phyloP scores from a whole-genome alignment of 2,797 vertebrate genomes.

The Aeoliscus strigatus region DNA sequence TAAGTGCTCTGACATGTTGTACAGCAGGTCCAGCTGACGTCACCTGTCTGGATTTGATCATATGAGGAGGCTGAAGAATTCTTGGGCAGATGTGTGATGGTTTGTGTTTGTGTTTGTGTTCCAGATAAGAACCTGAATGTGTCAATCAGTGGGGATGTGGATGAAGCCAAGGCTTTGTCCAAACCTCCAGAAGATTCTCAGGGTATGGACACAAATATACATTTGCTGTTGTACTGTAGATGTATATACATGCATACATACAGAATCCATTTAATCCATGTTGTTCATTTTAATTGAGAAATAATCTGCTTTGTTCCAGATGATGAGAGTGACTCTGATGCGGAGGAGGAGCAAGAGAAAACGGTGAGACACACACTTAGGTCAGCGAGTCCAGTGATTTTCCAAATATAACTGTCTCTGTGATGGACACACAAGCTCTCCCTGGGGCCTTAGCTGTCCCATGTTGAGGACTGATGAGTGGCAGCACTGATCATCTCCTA shows the following conservation, averaged over 20 bases:
- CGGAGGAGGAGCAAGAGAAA: conserved; percentile 96
- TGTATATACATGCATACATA: neutral
- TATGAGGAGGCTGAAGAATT: neutral
- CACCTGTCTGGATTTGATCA: neutral
- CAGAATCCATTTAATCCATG: too few species aligned
- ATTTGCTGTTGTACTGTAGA: neutral
- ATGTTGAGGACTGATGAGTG: conserved; percentile 9
- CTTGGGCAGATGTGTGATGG: neutral
- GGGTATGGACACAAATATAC: conserved; percentile 68
- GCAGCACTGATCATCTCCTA: conserved; percentile 47
- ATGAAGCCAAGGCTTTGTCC: conserved; percentile 94
- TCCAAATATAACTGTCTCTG: conserved; percentile 12
- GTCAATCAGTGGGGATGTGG: conserved; percentile 90
- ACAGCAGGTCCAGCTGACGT: neutral
- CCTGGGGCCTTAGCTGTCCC: conserved; percentile 21
- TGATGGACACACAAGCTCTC: conserved; percentile 21
- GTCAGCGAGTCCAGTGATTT: conserved; percentile 33
- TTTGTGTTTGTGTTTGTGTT: conserved; percentile 30
- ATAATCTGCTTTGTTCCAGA: conserved; percentile 68
- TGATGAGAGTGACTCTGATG: conserved; percentile 96
- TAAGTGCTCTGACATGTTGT: neutral
- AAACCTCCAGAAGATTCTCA: conserved; percentile 96
- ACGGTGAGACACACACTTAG: conserved; percentile 76
- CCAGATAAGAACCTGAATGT: conserved; percentile 88
- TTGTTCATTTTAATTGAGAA: too few species aligned